Base-by-base conservation (phyloP, 2,888 invertebrate genomes). In the Macrophya annulata region DNA sequence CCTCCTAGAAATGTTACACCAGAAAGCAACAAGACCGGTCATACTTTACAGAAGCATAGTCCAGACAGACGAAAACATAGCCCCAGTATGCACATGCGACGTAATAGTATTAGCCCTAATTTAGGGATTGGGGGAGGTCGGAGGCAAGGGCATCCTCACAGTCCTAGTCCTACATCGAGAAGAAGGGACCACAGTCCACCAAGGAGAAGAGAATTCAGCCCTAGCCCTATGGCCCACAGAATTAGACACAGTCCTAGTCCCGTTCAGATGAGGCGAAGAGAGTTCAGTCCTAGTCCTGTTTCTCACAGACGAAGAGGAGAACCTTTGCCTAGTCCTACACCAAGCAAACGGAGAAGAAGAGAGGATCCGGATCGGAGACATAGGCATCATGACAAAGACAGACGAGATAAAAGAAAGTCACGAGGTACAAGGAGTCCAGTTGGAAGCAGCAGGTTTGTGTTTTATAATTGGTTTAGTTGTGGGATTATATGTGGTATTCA, bases 1-100 rank as follows among this genome's bases (percentile, higher is more conserved):
- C 96, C 96, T 0, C 96, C 95, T 85, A 90, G 94, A 86, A 92
- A 91, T 0, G 84, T 88, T 0, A 93, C 92, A 0, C 92, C 93
- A 9, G 6, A 91, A 90, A 4, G 88, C 82, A 37, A 81, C 43
- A 84, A 84, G 59, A 72, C 10, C 17, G 31, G 71, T 40, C 71
- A 82, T n/a, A 59, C 25, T 37, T 71, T 51, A 31, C 82, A 71
- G 74, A 91, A 91, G 86, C 89, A 90, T 74, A 88, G 89, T 86
- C 87, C 88, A 0, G 90, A 90, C 2, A 86, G 89, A 48, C 87
- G 89, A 65, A 89, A 90, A 87, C 86, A 90, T 84, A 89, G 91
- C 88, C 88, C 90, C 59, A 86, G 87, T 88, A 86, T 91, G 87
- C 88, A 93, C 88, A 21, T 86, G 25, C 85, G 89, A 71, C 89